Evolutionary conservation across 2,888 invertebrate species (phyloP).

Genomic region (Slavum lentiscoides): DNA sequence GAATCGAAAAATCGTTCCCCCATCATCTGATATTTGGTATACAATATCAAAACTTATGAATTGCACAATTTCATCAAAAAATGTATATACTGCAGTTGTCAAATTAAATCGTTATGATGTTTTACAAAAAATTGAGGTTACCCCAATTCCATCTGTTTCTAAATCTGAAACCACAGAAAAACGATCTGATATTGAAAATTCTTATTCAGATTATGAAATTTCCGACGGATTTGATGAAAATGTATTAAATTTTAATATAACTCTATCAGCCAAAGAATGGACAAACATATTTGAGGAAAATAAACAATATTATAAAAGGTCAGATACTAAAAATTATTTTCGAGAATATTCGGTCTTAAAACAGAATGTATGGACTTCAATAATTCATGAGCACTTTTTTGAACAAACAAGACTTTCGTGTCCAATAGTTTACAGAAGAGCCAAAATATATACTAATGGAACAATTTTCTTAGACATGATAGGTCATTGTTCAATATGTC

Average conservation of each 20-base stretch:
- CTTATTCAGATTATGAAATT: not conserved
- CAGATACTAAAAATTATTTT: not conserved
- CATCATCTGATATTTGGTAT: not conserved
- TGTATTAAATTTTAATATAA: not conserved
- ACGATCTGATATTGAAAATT: not conserved
- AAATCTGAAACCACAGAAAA: not conserved
- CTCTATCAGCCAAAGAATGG: not conserved
- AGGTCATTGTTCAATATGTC: slow-evolving; percentile 2
- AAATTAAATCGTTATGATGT: slow-evolving; percentile 2
- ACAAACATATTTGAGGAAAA: not conserved
- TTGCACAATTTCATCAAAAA: not conserved
- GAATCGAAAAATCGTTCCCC: not conserved
- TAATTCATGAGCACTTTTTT: slow-evolving; percentile 1
- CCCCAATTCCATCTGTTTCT: not conserved
- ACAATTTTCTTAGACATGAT: not conserved
- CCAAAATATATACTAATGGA: not conserved
- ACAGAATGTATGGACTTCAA: not conserved
- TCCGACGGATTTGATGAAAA: not conserved
- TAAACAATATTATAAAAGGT: not conserved
- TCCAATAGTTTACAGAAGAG: slow-evolving; percentile 8
- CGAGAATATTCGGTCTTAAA: not conserved
- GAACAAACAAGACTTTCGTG: slow-evolving; percentile 6
- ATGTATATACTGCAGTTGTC: slow-evolving; percentile 2
- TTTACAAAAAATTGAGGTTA: not conserved
- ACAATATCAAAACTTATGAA: not conserved